Evolutionary conservation across 2,113 vertebrate species (phyloP).

Genomic region (Leptodactylus fuscus): DNA sequence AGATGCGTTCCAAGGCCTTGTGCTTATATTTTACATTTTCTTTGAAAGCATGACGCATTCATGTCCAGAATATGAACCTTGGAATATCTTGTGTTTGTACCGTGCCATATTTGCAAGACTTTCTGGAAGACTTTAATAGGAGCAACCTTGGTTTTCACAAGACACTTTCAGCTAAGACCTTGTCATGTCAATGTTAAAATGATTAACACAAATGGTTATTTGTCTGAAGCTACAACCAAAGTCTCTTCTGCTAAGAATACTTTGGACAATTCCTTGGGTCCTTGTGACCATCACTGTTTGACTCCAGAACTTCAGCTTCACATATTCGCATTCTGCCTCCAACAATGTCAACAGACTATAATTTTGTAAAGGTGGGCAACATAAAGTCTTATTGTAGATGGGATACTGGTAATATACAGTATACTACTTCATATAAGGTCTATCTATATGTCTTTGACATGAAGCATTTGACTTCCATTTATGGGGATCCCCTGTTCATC

Average conservation of each 20-base stretch:
- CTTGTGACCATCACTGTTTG: conserved; percentile 21
- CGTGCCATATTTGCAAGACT: conserved; percentile 16
- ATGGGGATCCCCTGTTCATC: too few species aligned
- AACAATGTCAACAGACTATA: background rate
- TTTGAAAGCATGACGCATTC: background rate
- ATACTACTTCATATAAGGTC: too few species aligned
- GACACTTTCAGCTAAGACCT: conserved; percentile 37
- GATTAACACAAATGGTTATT: conserved; percentile 37
- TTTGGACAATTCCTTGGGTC: conserved; percentile 18
- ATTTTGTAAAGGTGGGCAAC: background rate
- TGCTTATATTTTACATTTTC: conserved; percentile 13
- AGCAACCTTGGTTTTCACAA: conserved; percentile 41
- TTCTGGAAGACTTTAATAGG: conserved; percentile 50
- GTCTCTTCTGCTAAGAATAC: conserved; percentile 11
- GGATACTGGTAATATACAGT: too few species aligned
- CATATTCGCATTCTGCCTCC: background rate
- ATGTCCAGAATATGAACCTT: conserved; percentile 34
- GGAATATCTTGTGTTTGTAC: conserved; percentile 37
- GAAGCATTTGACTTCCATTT: too few species aligned
- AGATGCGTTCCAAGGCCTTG: conserved; percentile 14
- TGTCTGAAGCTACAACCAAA: conserved; percentile 13
- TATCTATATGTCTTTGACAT: too few species aligned
- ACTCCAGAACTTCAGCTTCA: background rate
- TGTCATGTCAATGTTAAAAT: conserved; percentile 48
- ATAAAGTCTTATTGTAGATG: background rate